phyloP scores from a whole-genome alignment of 2,113 vertebrate genomes.

The Orcinus orca region DNA sequence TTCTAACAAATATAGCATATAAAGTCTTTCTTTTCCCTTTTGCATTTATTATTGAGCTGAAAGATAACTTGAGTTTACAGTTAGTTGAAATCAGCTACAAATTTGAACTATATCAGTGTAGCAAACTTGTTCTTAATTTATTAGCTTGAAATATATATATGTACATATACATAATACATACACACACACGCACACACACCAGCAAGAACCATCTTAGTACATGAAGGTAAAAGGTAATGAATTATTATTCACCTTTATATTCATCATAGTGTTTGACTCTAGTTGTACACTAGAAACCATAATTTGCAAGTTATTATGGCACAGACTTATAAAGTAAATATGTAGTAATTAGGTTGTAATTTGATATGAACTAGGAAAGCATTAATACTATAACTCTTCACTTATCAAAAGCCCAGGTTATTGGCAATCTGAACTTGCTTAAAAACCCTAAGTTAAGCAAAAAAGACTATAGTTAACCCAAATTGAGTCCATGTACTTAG shows the following conservation, averaged over 20 bases:
- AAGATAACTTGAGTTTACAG: constrained; percentile 42
- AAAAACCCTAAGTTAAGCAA: neutral
- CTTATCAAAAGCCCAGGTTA: neutral
- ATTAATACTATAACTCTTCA: neutral
- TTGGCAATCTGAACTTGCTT: neutral
- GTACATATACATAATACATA: too few species aligned
- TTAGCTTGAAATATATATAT: constrained; percentile 4
- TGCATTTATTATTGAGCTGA: constrained; percentile 39
- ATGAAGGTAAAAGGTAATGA: constrained; percentile 1
- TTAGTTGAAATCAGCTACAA: neutral
- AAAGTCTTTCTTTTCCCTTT: neutral
- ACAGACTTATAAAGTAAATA: neutral
- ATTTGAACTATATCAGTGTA: neutral
- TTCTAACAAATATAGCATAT: neutral
- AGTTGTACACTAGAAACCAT: neutral
- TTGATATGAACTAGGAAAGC: neutral
- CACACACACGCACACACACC: neutral
- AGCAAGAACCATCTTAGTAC: neutral
- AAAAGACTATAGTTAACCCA: neutral
- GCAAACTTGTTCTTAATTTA: constrained; percentile 7
- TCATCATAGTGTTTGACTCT: neutral
- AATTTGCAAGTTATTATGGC: neutral
- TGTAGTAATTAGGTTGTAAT: neutral
- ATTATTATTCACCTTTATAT: neutral
- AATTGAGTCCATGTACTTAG: neutral